Percentiles rank a stretch among this genome's conserved stretches.
Evolutionary conservation across 2,113 vertebrate genomes (phyloP).

Genomic region (Ochotona princeps): DNA sequence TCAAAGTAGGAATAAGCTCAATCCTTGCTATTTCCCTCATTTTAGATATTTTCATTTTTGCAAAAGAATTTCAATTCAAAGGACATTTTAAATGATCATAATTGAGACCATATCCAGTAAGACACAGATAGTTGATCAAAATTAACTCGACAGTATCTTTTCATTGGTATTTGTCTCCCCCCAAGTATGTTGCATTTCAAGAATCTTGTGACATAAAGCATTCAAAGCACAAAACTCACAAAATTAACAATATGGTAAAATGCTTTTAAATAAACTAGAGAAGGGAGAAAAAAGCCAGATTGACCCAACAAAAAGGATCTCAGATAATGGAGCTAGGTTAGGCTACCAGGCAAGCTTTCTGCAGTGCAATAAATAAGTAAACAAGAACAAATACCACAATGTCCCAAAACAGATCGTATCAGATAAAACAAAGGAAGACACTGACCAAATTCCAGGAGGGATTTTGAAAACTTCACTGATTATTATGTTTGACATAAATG

Average conservation of each 20-base stretch:
- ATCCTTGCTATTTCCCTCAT: not conserved
- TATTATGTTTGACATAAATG: conserved; percentile 4
- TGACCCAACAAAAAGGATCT: not conserved
- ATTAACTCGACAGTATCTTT: not conserved
- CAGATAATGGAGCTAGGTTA: not conserved
- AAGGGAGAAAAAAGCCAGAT: not conserved
- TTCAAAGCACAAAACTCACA: conserved; percentile 36
- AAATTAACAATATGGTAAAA: not conserved
- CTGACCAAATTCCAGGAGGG: not conserved
- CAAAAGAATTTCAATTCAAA: conserved; percentile 32
- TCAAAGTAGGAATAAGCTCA: conserved; percentile 28
- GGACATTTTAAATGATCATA: not conserved
- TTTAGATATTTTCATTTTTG: conserved; percentile 17
- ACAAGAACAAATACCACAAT: not conserved
- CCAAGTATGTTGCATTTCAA: not conserved
- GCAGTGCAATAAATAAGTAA: not conserved
- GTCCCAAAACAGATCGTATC: not conserved
- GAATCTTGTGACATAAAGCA: conserved; percentile 15
- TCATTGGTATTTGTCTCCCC: not conserved
- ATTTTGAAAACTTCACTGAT: conserved; percentile 7
- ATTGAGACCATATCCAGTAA: conserved; percentile 4
- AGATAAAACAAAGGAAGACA: not conserved
- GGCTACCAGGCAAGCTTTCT: not conserved
- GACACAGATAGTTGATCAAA: conserved; percentile 28
- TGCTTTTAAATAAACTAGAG: not conserved